A percentile compares a stretch with the other conserved stretches of the same genome.
phyloP scores from a whole-genome alignment of 2,888 invertebrate genomes.

The Agrotis exclamationis region DNA sequence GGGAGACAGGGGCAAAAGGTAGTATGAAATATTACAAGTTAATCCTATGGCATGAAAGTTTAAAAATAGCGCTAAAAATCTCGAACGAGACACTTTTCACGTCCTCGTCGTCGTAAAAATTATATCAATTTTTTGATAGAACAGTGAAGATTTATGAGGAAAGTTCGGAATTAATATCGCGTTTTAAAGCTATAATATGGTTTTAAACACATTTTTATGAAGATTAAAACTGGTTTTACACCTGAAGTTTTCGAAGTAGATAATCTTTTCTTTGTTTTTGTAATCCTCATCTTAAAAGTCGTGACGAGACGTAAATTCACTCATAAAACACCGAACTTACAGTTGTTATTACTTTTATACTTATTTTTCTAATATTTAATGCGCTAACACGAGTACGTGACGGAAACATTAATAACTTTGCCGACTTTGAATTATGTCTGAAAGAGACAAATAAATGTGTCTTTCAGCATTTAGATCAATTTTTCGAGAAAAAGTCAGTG shows the following conservation, averaged over 20 bases:
- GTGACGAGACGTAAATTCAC: neutral
- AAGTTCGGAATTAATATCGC: conserved; percentile 59
- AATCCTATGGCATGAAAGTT: conserved; percentile 1
- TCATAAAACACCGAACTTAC: conserved; percentile 11
- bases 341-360: neutral
- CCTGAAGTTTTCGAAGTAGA: conserved; percentile 51
- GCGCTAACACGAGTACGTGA: no score
- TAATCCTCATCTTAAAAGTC: conserved; percentile 31
- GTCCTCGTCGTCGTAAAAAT: conserved; percentile 51
- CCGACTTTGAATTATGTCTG: no score
- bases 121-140: conserved; percentile 60
- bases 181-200: conserved; percentile 58
- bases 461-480: no score
- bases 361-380: neutral
- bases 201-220: conserved; percentile 62
- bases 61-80: conserved; percentile 37
- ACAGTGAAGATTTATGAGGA: conserved; percentile 55
- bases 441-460: no score
- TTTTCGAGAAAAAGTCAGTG: no score
- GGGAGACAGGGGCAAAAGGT: no score
- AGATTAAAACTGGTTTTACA: conserved; percentile 61
- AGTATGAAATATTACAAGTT: neutral
- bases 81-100: conserved; percentile 40
- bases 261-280: conserved; percentile 44
- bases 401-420: no score